A percentile compares a stretch with the other conserved stretches of the same genome.
Evolutionary conservation across 2,888 invertebrate species (phyloP).

Genomic region (Callimorpha dominula): DNA sequence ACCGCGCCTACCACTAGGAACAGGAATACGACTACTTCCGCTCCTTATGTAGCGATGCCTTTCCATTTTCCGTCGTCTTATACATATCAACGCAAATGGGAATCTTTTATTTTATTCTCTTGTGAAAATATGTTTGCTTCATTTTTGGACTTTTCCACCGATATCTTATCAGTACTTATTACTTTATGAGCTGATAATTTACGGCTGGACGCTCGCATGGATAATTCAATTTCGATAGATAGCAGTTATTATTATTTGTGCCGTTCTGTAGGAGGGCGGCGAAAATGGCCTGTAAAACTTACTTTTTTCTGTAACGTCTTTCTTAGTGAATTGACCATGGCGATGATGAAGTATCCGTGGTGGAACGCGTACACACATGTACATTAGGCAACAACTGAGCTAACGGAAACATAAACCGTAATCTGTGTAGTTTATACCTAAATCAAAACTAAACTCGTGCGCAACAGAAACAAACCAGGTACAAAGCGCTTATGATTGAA

Average conservation of each 20-base stretch:
- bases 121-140: slow-evolving; percentile 43
- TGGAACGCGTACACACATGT: slow-evolving; percentile 50
- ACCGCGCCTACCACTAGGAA: slow-evolving; percentile 63
- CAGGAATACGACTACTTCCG: slow-evolving; percentile 76
- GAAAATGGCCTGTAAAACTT: background rate
- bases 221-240: slow-evolving; percentile 48
- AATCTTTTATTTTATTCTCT: slow-evolving; percentile 54
- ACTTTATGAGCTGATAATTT: slow-evolving; percentile 49
- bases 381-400: slow-evolving; percentile 66
- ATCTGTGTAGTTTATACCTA: slow-evolving; percentile 68
- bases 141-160: slow-evolving; percentile 40
- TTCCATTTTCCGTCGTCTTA: slow-evolving; percentile 62
- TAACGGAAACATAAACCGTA: slow-evolving; percentile 67
- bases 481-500: slow-evolving; percentile 83
- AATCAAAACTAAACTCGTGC: slow-evolving; percentile 67
- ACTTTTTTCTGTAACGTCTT: slow-evolving; percentile 30
- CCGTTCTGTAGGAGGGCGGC: slow-evolving; percentile 14
- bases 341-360: slow-evolving; percentile 51
- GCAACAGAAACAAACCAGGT: slow-evolving; percentile 85
- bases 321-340: slow-evolving; percentile 3
- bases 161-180: slow-evolving; percentile 55
- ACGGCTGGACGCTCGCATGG: slow-evolving; percentile 43
- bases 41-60: slow-evolving; percentile 68
- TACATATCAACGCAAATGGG: slow-evolving; percentile 54
- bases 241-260: slow-evolving; percentile 30